Percentiles rank a stretch among this genome's conserved stretches.
These are phyloP conservation scores for Mechanitis messenoides DNA, from an alignment of 2,888 invertebrate species.

Conservation along the genomic window DNA sequence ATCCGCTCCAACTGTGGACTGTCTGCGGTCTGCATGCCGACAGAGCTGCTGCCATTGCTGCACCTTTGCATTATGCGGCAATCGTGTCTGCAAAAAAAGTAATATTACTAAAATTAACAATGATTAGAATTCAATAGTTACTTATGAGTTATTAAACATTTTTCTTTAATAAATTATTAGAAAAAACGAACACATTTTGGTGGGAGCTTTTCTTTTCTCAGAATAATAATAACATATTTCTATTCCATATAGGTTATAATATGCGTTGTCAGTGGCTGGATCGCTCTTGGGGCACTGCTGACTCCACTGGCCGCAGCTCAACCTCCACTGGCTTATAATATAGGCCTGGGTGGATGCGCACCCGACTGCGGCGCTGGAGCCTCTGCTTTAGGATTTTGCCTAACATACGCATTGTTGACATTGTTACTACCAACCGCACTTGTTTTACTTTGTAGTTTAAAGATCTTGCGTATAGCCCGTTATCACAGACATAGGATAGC, in stretches of 20 bases:
- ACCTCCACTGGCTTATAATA: constrained; percentile 64
- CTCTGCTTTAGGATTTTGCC: constrained; percentile 79
- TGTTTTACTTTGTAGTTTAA: constrained; percentile 83
- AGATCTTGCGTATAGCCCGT: constrained; percentile 80
- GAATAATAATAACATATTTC: not conserved
- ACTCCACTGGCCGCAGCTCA: constrained; percentile 78
- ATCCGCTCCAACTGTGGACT: constrained; percentile 87
- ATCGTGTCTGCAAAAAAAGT: constrained; percentile 84
- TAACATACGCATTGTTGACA: constrained; percentile 79
- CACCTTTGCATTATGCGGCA: constrained; percentile 87
- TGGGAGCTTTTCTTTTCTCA: too few relatives aligned
- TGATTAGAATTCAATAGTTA: not conserved
- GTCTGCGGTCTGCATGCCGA: constrained; percentile 88
- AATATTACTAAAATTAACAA: constrained; percentile 9
- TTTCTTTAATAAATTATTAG: not conserved
- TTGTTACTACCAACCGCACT: constrained; percentile 81
- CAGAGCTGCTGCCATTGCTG: constrained; percentile 87
- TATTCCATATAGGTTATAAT: constrained; percentile 72
- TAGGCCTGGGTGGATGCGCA: constrained; percentile 79
- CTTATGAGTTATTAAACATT: not conserved
- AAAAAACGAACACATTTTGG: too few relatives aligned
- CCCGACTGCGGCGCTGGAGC: constrained; percentile 81
- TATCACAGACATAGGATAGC: constrained; percentile 90
- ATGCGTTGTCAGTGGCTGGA: constrained; percentile 82
- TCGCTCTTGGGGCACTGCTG: constrained; percentile 78